These are phyloP conservation scores for Nycticryphes semicollaris DNA, from an alignment of 2,113 vertebrate species.

Conservation along the genomic window DNA sequence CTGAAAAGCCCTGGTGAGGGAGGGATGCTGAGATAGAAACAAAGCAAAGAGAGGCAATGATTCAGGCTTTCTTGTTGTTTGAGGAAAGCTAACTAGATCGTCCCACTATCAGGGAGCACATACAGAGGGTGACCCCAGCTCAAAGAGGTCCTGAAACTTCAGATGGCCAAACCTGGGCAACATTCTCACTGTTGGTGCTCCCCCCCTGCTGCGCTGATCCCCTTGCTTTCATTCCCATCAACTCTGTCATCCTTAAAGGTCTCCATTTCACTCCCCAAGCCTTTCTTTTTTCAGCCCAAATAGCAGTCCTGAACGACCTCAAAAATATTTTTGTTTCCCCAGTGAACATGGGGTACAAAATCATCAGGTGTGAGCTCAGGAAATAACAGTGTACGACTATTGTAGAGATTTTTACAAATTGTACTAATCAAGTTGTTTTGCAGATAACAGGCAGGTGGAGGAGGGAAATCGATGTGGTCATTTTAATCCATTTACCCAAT, in stretches of 20 bases:
- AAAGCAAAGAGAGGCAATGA: background rate
- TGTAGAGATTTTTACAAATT: background rate
- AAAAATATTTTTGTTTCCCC: background rate
- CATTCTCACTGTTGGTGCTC: background rate
- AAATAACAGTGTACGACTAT: slow-evolving; percentile 35
- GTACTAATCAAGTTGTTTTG: background rate
- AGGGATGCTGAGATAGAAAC: background rate
- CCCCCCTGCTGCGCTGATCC: background rate
- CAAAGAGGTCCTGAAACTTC: background rate
- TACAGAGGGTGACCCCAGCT: background rate
- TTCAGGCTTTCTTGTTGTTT: background rate
- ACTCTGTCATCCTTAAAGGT: background rate
- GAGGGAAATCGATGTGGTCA: background rate
- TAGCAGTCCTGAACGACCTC: background rate
- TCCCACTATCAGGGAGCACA: background rate
- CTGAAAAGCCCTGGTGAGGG: background rate
- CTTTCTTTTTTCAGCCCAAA: background rate
- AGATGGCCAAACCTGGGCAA: no score
- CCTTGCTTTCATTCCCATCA: background rate
- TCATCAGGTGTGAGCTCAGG: background rate
- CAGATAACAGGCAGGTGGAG: background rate
- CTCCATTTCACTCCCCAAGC: no score
- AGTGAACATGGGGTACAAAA: background rate
- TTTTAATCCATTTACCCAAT: background rate
- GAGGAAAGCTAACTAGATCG: background rate